Evolutionary conservation across 1,140 invertebrate species (phyloP).

Genomic region (Caenorhabditis brenneri): DNA sequence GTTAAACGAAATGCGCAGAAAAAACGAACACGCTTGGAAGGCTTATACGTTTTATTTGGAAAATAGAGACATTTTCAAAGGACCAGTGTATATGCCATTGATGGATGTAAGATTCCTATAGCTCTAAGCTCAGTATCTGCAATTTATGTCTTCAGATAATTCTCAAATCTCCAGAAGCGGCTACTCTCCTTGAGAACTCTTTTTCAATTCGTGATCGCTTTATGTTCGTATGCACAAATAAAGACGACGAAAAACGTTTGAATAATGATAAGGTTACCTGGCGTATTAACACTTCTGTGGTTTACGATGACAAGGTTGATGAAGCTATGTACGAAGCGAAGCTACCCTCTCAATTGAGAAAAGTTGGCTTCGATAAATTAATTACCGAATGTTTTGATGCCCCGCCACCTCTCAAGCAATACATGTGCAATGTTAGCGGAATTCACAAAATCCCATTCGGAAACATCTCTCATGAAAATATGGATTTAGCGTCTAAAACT

Average conservation of each 20-base stretch:
- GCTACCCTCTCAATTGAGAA: constrained; percentile 17
- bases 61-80: background rate
- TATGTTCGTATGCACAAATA: background rate
- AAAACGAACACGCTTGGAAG: background rate
- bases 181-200: background rate
- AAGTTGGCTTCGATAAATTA: constrained; percentile 58
- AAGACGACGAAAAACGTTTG: constrained; percentile 77
- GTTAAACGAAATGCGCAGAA: background rate
- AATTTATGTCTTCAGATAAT: background rate
- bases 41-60: no score
- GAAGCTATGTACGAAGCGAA: background rate
- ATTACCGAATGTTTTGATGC: constrained; percentile 57
- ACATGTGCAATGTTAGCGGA: constrained; percentile 49
- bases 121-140: background rate
- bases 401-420: constrained; percentile 57
- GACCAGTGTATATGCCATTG: background rate
- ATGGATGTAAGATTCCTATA: background rate
- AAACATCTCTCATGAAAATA: constrained; percentile 33
- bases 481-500: constrained; percentile 36
- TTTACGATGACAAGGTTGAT: background rate
- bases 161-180: background rate
- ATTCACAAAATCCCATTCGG: constrained; percentile 58
- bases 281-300: background rate
- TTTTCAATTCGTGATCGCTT: background rate
- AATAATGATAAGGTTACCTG: constrained; percentile 73